Conservation (phyloP, 2,797 vertebrate species). For the Lemur catta region DNA sequence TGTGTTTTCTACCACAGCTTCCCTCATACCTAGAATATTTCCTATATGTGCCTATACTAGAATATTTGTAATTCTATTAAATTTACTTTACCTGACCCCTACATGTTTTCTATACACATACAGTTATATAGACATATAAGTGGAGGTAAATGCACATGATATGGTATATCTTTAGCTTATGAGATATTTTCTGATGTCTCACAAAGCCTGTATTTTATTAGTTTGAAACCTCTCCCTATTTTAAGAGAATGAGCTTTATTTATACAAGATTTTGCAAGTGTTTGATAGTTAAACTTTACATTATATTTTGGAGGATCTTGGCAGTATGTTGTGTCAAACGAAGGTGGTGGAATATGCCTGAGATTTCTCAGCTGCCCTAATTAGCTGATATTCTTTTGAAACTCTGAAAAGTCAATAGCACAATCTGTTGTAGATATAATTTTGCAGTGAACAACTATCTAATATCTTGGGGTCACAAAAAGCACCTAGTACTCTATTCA, state of each 20-base stretch:
- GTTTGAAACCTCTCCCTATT: background rate
- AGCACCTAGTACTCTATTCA: background rate
- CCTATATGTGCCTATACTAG: background rate
- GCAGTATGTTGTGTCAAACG: slow-evolving; percentile 44
- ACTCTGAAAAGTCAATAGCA: slow-evolving; percentile 53
- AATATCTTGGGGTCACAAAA: slow-evolving; percentile 35
- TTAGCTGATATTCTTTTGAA: slow-evolving; percentile 59
- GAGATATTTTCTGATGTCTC: background rate
- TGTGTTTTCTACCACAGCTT: background rate
- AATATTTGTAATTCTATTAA: background rate
- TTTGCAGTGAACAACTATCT: slow-evolving; percentile 17
- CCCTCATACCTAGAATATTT: background rate
- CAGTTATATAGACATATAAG: background rate
- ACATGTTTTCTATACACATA: background rate
- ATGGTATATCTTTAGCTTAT: background rate
- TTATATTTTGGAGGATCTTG: slow-evolving; percentile 56
- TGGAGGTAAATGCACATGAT: background rate
- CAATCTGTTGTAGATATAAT: slow-evolving; percentile 50
- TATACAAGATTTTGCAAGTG: slow-evolving; percentile 19
- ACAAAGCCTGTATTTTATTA: background rate
- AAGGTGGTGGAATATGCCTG: slow-evolving; percentile 35
- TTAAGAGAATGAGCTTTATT: slow-evolving; percentile 17
- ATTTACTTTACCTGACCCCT: background rate
- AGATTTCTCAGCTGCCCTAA: slow-evolving; percentile 63
- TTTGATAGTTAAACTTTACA: slow-evolving; percentile 49